phyloP scores from a whole-genome alignment of 2,797 vertebrate genomes.

The Synanceia verrucosa region DNA sequence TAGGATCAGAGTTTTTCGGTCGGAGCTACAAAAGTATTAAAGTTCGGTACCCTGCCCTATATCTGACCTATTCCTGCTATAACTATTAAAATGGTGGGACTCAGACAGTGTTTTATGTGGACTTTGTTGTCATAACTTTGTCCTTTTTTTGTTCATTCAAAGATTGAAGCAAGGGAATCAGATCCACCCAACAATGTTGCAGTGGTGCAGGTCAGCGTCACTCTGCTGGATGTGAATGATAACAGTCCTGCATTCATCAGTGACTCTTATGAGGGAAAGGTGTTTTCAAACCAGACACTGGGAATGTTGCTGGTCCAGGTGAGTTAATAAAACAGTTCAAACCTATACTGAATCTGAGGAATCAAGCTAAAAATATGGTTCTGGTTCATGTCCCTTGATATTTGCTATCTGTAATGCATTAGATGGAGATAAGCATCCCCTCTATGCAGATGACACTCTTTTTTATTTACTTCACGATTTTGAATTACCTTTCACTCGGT shows the following conservation, averaged over 20 bases:
- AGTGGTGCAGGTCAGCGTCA: conserved; percentile 57
- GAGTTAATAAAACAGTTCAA: conserved; percentile 1
- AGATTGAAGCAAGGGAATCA: conserved; percentile 80
- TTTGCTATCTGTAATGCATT: neutral
- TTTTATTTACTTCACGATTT: neutral
- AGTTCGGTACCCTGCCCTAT: too few relatives aligned
- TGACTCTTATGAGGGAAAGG: conserved; percentile 61
- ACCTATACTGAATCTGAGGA: neutral
- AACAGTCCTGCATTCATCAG: conserved; percentile 80
- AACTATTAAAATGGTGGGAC: neutral
- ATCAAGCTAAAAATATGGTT: conserved; percentile 2
- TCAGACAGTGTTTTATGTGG: neutral
- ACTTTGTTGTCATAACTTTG: neutral
- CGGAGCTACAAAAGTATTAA: too few relatives aligned
- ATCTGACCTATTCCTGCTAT: neutral
- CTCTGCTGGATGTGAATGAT: conserved; percentile 83
- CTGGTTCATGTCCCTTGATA: neutral
- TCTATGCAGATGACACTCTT: neutral
- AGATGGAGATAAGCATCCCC: neutral
- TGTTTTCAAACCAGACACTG: conserved; percentile 77
- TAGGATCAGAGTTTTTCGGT: too few relatives aligned
- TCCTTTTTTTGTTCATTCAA: conserved; percentile 12
- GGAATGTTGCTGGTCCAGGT: conserved; percentile 83
- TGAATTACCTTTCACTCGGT: too few relatives aligned
- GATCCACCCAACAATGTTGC: neutral